Evolutionary conservation across 2,797 vertebrate genomes (phyloP).

Genomic region (Lateolabrax maculatus): DNA sequence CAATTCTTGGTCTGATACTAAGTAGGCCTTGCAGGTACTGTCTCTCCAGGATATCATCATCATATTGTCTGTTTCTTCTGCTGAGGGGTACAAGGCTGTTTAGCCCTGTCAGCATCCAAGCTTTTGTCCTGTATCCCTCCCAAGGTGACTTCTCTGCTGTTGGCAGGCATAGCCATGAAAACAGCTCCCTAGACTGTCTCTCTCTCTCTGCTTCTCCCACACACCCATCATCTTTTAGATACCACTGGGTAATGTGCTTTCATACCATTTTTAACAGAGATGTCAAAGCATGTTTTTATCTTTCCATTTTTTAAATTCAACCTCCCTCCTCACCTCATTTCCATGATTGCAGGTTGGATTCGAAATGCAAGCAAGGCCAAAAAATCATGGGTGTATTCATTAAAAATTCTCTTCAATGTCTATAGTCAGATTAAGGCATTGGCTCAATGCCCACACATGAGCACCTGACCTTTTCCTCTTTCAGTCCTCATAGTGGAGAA

Average conservation of each 20-base stretch:
- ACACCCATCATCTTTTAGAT: conserved; percentile 46
- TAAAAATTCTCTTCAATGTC: conserved; percentile 36
- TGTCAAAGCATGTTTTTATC: conserved; percentile 22
- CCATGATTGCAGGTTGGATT: conserved; percentile 33
- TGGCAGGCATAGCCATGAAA: conserved; percentile 71
- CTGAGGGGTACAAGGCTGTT: conserved; percentile 51
- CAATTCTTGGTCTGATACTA: conserved; percentile 20
- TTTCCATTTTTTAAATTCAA: no score
- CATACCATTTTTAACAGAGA: conserved; percentile 19
- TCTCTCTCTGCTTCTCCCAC: conserved; percentile 55
- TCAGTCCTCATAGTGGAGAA: conserved; percentile 63
- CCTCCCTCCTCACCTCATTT: conserved; percentile 23
- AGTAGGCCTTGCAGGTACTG: conserved; percentile 3
- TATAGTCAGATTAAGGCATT: conserved; percentile 49
- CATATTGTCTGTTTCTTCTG: conserved; percentile 29
- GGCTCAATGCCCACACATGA: conserved; percentile 50
- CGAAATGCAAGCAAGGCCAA: conserved; percentile 11
- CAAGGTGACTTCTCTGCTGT: conserved; percentile 82
- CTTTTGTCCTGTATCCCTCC: conserved; percentile 63
- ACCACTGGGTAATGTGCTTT: conserved; percentile 31
- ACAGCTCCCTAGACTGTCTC: conserved; percentile 40
- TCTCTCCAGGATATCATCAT: conserved; percentile 25
- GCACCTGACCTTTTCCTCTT: conserved; percentile 71
- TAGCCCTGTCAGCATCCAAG: conserved; percentile 72
- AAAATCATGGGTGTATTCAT: conserved; percentile 7